Evolutionary conservation across 2,113 vertebrate species (phyloP), one percentile per base, ranked within the genome.

Genomic region (Pyxicephalus adspersus): DNA sequence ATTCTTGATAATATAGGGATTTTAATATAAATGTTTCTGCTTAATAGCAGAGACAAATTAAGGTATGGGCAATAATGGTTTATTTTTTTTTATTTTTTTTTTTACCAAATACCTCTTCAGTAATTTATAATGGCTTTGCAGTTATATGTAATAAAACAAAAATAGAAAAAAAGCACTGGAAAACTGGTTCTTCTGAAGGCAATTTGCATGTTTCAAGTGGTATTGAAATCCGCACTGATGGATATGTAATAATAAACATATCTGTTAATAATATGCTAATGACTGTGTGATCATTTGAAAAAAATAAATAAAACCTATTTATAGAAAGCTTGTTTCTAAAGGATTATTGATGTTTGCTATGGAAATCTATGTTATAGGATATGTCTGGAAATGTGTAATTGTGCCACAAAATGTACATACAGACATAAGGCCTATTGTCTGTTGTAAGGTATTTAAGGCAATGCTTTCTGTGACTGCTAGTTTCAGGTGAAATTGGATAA

Each of bases 221-320:
- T 96, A 94, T 96, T 95, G 91, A 94, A 96, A 94, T 93, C 94
- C 95, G 92, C 96, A 97, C 95, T 96, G 96, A 96, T 98, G 92
- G 96, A 96, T 98, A 96, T 99, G 94, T 95, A 95, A 94, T 94
- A 98, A 98, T 99, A 98, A 98, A 97, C 96, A 97, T 98, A 98
- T 98, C 96, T 95, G 93, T 97, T 96, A 96, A 93, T 93, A 94
- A 92, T 94, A 92, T 93, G 89, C 87, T 91, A 87, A 92, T 91
- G 91, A 90, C 88, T 90, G 86, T 91, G 86, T 90, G 91, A 92
- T 92, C 89, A 91, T 92, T 94, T 92, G 91, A 92, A 92, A 90
- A 92, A 92, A 90, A 92, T 87, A 92, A 93, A 91, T 92, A 92
- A 94, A 90, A 91, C 80, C 92, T 91, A 94, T 93, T 92, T 94